phyloP scores from a whole-genome alignment of 2,888 invertebrate species.

The Caradrina clavipalpis region DNA sequence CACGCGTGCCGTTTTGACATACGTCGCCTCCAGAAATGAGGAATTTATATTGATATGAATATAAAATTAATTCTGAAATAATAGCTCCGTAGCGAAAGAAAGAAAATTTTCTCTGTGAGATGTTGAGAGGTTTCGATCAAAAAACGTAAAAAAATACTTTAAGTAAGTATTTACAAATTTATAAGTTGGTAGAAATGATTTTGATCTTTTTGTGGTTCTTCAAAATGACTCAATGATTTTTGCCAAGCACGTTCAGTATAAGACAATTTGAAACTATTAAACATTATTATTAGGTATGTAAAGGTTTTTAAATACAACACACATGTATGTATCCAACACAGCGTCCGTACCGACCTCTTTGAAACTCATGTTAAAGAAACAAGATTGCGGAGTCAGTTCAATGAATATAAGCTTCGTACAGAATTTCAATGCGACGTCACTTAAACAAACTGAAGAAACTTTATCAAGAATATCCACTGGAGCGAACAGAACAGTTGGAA shows the following conservation, averaged over 20 bases:
- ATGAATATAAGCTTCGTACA: conserved; percentile 58
- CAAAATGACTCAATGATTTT: background rate
- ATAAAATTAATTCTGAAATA: conserved; percentile 13
- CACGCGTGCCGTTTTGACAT: conserved; percentile 31
- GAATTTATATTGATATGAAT: conserved; percentile 10
- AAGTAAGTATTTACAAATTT: conserved; percentile 3
- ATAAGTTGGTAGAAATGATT: background rate
- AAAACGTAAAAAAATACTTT: conserved; percentile 15
- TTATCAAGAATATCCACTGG: conserved; percentile 59
- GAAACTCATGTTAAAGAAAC: conserved; percentile 57
- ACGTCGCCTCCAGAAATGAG: conserved; percentile 47
- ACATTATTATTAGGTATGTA: too few species aligned
- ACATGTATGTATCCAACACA: conserved; percentile 20
- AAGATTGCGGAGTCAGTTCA: conserved; percentile 61
- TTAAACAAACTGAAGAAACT: conserved; percentile 60
- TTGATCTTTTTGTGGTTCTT: background rate
- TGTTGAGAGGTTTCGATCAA: background rate
- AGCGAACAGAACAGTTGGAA: conserved; percentile 37
- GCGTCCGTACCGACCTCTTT: conserved; percentile 43
- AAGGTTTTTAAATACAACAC: background rate
- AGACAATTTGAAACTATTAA: background rate
- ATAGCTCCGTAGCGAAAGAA: conserved; percentile 11
- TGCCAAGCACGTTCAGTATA: too few species aligned
- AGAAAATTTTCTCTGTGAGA: background rate
- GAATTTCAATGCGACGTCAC: conserved; percentile 66